Evolutionary conservation across 1,140 invertebrate species (phyloP), one percentile per base, ranked within the genome.

Genomic region (Tetramorium parvispinum): DNA sequence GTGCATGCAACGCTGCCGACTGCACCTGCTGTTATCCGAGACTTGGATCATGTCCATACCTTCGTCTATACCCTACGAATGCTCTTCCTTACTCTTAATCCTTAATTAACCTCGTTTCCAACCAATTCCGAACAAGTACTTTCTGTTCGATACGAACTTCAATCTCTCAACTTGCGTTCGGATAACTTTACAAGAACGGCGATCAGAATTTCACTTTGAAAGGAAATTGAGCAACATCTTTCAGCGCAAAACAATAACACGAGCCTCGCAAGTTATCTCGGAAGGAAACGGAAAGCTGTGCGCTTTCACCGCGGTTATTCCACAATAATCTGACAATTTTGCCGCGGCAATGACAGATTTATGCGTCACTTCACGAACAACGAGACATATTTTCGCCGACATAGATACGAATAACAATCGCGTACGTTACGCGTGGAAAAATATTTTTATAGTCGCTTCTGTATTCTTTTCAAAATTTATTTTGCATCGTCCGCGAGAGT

Each of bases 31-130:
- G 18, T 73, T 59, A 83, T 73, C 27, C 13, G 11, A 40, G 24
- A 53, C 66, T 71, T 73, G 18, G 24, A 3, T 73, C 79, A 70
- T 40, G 40, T 40, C 40, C 32, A 32, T 66, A 66, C 24, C 32
- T 32, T 43, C 13, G 40, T n/a, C 18, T 61, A 61, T 73, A 32
- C 6, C n/a, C 40, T 73, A 86, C 73, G 78, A 78, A 87, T 78
- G 78, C 77, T 53, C 78, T 61, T 89, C 59, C 88, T 78, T 75
- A 37, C 77, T 89, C 88, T 86, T 91, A 91, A 91, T 91, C 89
- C 89, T 91, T 90, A 91, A 91, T 91, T 91, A 91, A 91, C 89
- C 87, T 75, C 77, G 75, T 88, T 91, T 88, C 89, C 70, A 88
- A 68, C 77, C 86, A 81, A 91, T 91, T 81, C 59, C 71, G 27